phyloP scores from a whole-genome alignment of 2,888 invertebrate species.

The Patella pellucida region DNA sequence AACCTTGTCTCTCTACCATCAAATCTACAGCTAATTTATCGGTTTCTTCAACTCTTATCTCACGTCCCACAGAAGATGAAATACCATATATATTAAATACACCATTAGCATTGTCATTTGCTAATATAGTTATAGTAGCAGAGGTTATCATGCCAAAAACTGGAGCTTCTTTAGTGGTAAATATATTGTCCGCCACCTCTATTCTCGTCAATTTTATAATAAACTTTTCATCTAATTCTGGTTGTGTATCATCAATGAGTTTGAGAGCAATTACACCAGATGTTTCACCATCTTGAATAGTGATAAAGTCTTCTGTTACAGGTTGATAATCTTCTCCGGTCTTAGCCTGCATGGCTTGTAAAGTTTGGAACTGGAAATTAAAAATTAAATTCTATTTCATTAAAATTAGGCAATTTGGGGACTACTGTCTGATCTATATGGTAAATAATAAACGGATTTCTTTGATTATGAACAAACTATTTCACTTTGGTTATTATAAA shows the following conservation, averaged over 20 bases:
- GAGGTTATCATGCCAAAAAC: constrained; percentile 46
- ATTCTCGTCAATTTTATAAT: constrained; percentile 48
- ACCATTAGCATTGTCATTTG: constrained; percentile 68
- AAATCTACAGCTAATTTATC: constrained; percentile 63
- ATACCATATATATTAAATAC: constrained; percentile 57
- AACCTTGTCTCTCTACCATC: constrained; percentile 65
- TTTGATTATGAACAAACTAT: too few relatives aligned
- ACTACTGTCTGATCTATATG: too few relatives aligned
- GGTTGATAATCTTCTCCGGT: constrained; percentile 57
- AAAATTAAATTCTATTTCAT: not conserved
- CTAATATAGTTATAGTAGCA: constrained; percentile 55
- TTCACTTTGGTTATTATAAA: too few relatives aligned
- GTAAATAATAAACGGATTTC: too few relatives aligned
- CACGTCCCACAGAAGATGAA: constrained; percentile 37
- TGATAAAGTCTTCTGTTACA: constrained; percentile 49
- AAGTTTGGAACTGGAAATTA: constrained; percentile 44
- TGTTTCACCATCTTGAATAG: constrained; percentile 54
- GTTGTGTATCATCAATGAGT: constrained; percentile 58
- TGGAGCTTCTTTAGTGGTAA: constrained; percentile 52
- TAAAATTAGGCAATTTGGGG: not conserved
- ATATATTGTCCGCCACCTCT: constrained; percentile 47
- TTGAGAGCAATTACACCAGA: constrained; percentile 52
- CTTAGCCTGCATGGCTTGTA: constrained; percentile 51
- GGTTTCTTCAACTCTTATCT: constrained; percentile 61
- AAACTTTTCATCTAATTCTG: constrained; percentile 66